Conservation (phyloP, 2,113 vertebrate species). For the Poeciliopsis prolifica region DNA sequence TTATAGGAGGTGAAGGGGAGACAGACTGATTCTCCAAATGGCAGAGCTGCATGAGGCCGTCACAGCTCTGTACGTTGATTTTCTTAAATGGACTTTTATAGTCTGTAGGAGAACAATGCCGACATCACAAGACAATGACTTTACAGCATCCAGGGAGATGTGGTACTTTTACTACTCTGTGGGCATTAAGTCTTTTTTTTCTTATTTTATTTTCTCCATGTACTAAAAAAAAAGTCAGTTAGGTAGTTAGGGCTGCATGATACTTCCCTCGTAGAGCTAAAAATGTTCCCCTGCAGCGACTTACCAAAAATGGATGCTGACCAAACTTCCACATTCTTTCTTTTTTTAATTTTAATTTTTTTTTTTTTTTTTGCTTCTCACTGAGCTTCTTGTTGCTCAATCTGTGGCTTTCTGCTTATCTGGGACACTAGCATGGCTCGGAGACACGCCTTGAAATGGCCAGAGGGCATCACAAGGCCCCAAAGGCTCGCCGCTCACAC, state of each 20-base stretch:
- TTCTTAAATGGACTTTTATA: slow-evolving; percentile 55
- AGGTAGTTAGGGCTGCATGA: slow-evolving; percentile 38
- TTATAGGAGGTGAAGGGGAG: slow-evolving; percentile 50
- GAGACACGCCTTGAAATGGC: slow-evolving; percentile 44
- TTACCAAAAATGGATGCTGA: slow-evolving; percentile 45
- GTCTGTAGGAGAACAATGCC: slow-evolving; percentile 37
- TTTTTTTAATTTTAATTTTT: no score
- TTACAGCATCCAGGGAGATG: slow-evolving; percentile 45
- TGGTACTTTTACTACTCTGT: slow-evolving; percentile 65
- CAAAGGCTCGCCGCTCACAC: slow-evolving; percentile 9
- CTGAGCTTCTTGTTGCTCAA: slow-evolving; percentile 39
- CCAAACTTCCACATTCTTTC: slow-evolving; percentile 17
- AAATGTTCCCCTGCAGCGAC: slow-evolving; percentile 38
- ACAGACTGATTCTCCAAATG: slow-evolving; percentile 7
- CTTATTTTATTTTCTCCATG: slow-evolving; percentile 28
- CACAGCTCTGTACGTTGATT: slow-evolving; percentile 56
- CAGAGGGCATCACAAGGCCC: slow-evolving; percentile 30
- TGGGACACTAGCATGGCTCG: slow-evolving; percentile 41
- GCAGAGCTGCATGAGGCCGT: slow-evolving; percentile 62
- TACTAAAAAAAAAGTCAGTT: slow-evolving; percentile 40
- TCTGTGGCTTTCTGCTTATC: slow-evolving; percentile 43
- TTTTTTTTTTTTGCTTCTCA: slow-evolving; percentile 19
- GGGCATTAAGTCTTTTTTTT: slow-evolving; percentile 53
- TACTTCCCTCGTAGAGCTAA: slow-evolving; percentile 38
- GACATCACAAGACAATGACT: slow-evolving; percentile 59